Evolutionary conservation across 2,113 vertebrate genomes (phyloP), one percentile per base, ranked within the genome.

Genomic region (Megaleporinus macrocephalus): DNA sequence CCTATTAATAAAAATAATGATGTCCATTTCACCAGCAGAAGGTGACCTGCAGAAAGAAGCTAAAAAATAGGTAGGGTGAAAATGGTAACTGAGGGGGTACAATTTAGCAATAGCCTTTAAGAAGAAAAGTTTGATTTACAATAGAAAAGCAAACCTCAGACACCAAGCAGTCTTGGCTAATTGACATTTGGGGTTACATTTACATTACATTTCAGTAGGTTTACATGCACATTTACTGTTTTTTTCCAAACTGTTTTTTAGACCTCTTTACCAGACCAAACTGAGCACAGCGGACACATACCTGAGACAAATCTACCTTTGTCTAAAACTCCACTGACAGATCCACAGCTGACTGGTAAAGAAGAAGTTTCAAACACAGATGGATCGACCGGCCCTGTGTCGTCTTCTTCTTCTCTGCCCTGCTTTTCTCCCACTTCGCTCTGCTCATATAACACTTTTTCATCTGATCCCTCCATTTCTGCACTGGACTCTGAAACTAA

Each of bases 291-390:
- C 49, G 4, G 51, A 66, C 49, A 70, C 72, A 16, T 73, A 94
- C 93, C 92, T 87, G 89, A 86, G 5, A 76, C 86, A 81, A 94
- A 94, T 10, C 93, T 87, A 3, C 26, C 9, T 66, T 79, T 79
- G 59, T 92, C 72, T 36, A 94, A 80, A 11, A 63, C 87, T 15
- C 74, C 93, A 20, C 41, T 10, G 3, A 86, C 5, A 44, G 22
- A 66, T 22, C 88, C 89, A 75, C 91, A 93, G 55, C 87, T 90
- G n/a, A 94, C 91, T 11, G 73, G 65, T 65, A 84, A 89, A 90
- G 5, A 65, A 55, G 44, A 1, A 69, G 9, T 44, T 2, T 75
- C 15, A 9, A 80, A 83, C 14, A 11, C 13, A 1, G 83, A 6
- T 2, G 55, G 47, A 73, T 24, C 49, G 36, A 26, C 4, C 80